A percentile compares a stretch with the other conserved stretches of the same genome.
phyloP scores from a whole-genome alignment of 2,797 vertebrate genomes.

The Sebastes goodei region DNA sequence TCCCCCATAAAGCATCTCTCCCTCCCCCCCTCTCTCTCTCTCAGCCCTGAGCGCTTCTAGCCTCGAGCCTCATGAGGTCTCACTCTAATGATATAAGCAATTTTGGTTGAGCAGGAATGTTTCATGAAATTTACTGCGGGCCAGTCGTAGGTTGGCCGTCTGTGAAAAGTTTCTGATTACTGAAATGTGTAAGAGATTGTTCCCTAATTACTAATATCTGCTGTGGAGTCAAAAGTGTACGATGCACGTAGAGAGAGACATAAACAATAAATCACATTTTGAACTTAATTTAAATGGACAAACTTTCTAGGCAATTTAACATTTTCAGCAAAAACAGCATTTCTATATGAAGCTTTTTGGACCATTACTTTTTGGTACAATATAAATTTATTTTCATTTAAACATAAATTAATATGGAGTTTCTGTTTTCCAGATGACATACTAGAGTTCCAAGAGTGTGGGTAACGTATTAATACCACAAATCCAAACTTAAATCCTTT shows the following conservation, averaged over 20 bases:
- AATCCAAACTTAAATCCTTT: neutral
- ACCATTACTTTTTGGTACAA: neutral
- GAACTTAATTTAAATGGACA: neutral
- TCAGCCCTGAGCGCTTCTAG: constrained; percentile 17
- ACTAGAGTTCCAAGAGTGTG: neutral
- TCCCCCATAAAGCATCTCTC: constrained; percentile 24
- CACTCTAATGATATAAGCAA: constrained; percentile 31
- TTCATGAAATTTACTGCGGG: neutral
- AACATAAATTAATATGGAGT: neutral
- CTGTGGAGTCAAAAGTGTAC: neutral
- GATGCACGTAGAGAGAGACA: neutral
- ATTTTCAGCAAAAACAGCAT: neutral
- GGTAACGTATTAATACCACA: neutral
- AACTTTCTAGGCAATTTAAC: neutral
- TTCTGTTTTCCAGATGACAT: neutral
- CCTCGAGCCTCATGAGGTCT: constrained; percentile 26
- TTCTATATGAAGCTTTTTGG: neutral
- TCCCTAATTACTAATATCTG: neutral
- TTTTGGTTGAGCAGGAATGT: constrained; percentile 31
- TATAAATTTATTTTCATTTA: neutral
- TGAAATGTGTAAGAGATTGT: neutral
- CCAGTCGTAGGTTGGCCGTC: neutral
- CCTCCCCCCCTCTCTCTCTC: neutral
- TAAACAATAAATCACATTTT: neutral
- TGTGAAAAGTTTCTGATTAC: constrained; percentile 4